Evolutionary conservation across 2,888 invertebrate species (phyloP), one percentile per base, ranked within the genome.

Genomic region (Caenorhabditis zanzibari): DNA sequence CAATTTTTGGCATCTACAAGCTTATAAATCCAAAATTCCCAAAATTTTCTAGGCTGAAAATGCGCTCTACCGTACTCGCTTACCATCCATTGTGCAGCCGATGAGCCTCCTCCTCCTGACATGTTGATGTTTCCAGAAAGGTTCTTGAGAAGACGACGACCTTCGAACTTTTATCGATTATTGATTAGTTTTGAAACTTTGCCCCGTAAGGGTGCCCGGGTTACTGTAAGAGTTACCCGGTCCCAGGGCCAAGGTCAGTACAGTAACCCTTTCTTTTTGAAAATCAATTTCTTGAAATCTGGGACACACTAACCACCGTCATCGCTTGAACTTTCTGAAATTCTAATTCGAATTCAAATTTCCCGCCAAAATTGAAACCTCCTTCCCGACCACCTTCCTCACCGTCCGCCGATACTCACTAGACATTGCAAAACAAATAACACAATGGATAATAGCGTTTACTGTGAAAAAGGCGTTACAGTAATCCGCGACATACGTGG

Each of bases 401-500:
- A 56, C 26, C 2, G 56, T 28, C 16, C 24, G 28, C 32, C 56
- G 12, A 56, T 56, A 56, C 12, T 54, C 28, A 32, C 56, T 56
- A 10, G 56, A 56, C 56, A 56, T 28, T 10, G n/a, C 12, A 24
- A 54, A 54, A 24, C 54, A 54, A 7, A 24, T 54, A 6, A 54
- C 19, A 54, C 54, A 54, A 24, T 54, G 54, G n/a, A 54, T 54
- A 54, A 54, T 54, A 22, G 54, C 54, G 24, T 54, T 54, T 3
- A 54, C 24, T 24, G 54, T 54, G n/a, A 56, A 56, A 56, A 56
- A 56, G 16, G 56, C 56, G 16, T 56, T 56, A 56, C 28, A 28
- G 56, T 56, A 56, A 28, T 56, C 56, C 28, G 28, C 56, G 32
- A 56, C 32, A 56, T 56, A 56, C 16, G 56, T 56, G 56, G 56